Conservation (phyloP, 92 coral and sea anemone genomes). For the Phenganax stokvisi region DNA sequence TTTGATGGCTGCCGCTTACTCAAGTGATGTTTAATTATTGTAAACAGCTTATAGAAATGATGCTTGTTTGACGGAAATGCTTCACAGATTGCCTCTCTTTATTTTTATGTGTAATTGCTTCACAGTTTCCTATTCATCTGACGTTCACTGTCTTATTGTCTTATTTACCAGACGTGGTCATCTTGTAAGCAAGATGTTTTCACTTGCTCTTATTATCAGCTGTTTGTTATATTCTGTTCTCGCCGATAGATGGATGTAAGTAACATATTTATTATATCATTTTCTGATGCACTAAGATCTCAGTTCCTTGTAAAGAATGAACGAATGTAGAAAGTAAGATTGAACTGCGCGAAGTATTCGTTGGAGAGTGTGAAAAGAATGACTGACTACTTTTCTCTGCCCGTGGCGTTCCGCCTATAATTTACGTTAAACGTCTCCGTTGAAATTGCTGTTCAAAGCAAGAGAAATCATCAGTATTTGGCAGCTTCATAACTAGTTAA, state of each 20-base stretch:
- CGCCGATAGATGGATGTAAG: constrained; percentile 39
- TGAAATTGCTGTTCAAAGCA: no score
- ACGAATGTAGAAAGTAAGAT: no score
- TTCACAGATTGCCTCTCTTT: constrained; percentile 7
- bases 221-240: background rate
- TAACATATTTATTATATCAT: background rate
- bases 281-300: background rate
- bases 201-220: background rate
- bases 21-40: constrained; percentile 22
- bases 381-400: no score
- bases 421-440: no score
- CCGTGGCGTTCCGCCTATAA: no score
- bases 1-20: constrained; percentile 30
- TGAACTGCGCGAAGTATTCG: no score
- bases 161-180: background rate
- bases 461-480: no score
- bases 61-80: constrained; percentile 25
- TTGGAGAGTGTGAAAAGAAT: no score
- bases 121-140: constrained; percentile 5
- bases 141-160: background rate
- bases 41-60: constrained; percentile 7
- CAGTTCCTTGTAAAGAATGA: no score
- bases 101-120: background rate
- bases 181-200: background rate
- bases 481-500: no score